Evolutionary conservation across 2,113 vertebrate species (phyloP).

Genomic region (Syngnathus scovelli): DNA sequence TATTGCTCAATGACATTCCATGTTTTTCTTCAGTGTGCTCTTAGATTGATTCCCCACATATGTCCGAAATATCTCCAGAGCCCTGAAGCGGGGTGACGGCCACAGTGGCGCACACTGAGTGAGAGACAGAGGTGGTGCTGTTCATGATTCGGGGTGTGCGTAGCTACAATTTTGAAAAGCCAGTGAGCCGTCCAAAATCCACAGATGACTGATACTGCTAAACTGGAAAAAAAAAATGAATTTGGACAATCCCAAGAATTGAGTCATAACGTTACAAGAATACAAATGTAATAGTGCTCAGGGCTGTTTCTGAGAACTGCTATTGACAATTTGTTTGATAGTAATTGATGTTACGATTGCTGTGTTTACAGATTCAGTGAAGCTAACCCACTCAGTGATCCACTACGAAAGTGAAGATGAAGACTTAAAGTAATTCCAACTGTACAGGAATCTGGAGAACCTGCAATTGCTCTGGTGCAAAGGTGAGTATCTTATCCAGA

Average conservation of each 20-base stretch:
- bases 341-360: background rate
- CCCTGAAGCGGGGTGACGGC: constrained; percentile 78
- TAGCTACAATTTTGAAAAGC: background rate
- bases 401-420: background rate
- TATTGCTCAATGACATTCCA: constrained; percentile 95
- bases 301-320: background rate
- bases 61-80: constrained; percentile 87
- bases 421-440: background rate
- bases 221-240: background rate
- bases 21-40: constrained; percentile 89
- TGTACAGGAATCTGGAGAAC: background rate
- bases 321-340: background rate
- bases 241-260: background rate
- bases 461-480: background rate
- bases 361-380: background rate
- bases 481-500: background rate
- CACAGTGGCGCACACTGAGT: constrained; percentile 64
- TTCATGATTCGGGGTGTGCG: background rate
- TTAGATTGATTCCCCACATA: constrained; percentile 87
- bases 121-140: constrained; percentile 5
- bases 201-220: background rate
- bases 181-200: background rate
- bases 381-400: background rate
- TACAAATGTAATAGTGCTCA: too few species aligned
- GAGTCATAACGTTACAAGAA: background rate